A percentile compares a stretch with the other conserved stretches of the same genome.
Evolutionary conservation across 2,888 invertebrate genomes (phyloP).

Genomic region (Scelioninae gen. 1): DNA sequence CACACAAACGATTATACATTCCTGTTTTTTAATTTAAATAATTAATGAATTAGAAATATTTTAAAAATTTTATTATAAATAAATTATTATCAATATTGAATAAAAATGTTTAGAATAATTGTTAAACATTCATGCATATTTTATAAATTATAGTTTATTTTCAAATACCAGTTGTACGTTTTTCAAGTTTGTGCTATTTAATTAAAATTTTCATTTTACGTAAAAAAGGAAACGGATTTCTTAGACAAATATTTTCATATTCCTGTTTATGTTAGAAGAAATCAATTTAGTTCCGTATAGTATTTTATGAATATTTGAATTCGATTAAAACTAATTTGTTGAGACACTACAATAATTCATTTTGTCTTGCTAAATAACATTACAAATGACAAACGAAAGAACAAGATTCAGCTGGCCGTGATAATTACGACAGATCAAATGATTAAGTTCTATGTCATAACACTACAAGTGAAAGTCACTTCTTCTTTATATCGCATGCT

Average conservation of each 20-base stretch:
- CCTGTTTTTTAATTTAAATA: constrained; percentile 85
- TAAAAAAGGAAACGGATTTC: no score
- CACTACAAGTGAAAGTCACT: constrained; percentile 45
- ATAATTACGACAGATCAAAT: constrained; percentile 41
- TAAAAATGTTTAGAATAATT: no score
- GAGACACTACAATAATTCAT: neutral
- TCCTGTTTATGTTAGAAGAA: no score
- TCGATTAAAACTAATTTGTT: neutral
- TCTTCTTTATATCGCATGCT: constrained; percentile 43
- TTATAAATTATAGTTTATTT: no score
- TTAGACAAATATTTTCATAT: no score
- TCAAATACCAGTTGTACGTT: no score
- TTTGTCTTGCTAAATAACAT: neutral
- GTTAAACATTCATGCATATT: no score
- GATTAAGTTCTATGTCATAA: constrained; percentile 40
- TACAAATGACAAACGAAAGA: neutral
- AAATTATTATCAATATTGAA: no score
- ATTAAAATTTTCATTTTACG: no score
- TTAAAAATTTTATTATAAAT: no score
- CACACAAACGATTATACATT: constrained; percentile 97
- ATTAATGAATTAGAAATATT: neutral
- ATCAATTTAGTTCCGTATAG: no score
- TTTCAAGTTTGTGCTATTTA: no score
- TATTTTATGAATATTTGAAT: neutral
- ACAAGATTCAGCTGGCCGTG: neutral